These are phyloP conservation scores for Trichopoda pennipes DNA, from an alignment of 2,888 invertebrate species.

Conservation along the genomic window DNA sequence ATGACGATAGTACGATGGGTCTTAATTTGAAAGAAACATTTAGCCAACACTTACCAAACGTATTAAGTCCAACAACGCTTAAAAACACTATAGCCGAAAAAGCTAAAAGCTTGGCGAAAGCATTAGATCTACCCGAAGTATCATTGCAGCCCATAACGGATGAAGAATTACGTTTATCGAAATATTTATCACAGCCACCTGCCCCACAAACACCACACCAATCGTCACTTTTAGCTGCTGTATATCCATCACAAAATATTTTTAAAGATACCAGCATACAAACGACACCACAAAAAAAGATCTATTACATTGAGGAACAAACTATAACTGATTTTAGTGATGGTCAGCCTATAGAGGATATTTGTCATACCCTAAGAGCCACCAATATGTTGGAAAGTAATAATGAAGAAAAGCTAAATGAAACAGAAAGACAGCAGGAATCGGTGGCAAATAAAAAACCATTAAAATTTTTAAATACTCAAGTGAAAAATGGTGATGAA, in stretches of 20 bases:
- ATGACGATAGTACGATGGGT: conserved; percentile 58
- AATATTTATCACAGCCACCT: conserved; percentile 63
- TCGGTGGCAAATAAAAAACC: neutral
- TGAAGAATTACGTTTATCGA: conserved; percentile 72
- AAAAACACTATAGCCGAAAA: conserved; percentile 88
- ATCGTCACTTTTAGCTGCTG: conserved; percentile 54
- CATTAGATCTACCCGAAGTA: conserved; percentile 76
- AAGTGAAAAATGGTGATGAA: conserved; percentile 70
- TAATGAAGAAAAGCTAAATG: neutral
- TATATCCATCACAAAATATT: conserved; percentile 66
- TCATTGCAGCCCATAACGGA: conserved; percentile 73
- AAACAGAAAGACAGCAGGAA: neutral
- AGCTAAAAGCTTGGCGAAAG: conserved; percentile 83
- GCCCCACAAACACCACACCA: conserved; percentile 52
- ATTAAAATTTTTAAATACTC: conserved; percentile 56
- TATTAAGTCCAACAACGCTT: conserved; percentile 85
- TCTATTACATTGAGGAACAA: conserved; percentile 70
- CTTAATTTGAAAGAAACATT: conserved; percentile 72
- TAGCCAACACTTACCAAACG: conserved; percentile 81
- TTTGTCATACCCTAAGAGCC: conserved; percentile 69
- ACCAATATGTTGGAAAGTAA: conserved; percentile 51
- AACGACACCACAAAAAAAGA: conserved; percentile 73
- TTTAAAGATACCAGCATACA: conserved; percentile 76
- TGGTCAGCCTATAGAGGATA: conserved; percentile 75
- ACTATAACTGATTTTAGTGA: conserved; percentile 68